phyloP scores from a whole-genome alignment of 2,888 invertebrate genomes.

The Dasysyrphus albostriatus region DNA sequence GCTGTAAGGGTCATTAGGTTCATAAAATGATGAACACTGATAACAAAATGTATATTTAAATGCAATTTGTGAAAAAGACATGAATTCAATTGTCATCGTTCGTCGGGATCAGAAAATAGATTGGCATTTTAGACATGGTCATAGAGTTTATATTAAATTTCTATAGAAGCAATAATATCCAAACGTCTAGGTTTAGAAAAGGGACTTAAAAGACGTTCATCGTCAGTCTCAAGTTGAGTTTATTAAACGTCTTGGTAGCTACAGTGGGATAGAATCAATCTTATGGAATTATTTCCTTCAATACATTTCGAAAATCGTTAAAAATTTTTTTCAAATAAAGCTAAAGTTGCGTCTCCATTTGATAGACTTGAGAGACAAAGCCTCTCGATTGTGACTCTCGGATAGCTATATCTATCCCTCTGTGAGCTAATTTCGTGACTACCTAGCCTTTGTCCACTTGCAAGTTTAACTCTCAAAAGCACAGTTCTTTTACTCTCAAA shows the following conservation, averaged over 20 bases:
- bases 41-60: constrained; percentile 48
- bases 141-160: constrained; percentile 36
- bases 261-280: neutral
- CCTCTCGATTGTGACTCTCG: too few species aligned
- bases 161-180: constrained; percentile 1
- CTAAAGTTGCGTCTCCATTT: too few species aligned
- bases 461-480: too few species aligned
- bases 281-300: too few species aligned
- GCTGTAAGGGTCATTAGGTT: constrained; percentile 69
- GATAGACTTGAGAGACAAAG: too few species aligned
- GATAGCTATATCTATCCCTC: too few species aligned
- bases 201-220: constrained; percentile 20
- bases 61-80: constrained; percentile 42
- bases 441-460: too few species aligned
- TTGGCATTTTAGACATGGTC: constrained; percentile 41
- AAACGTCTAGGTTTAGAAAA: neutral
- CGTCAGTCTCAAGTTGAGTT: constrained; percentile 37
- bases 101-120: constrained; percentile 6
- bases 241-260: neutral
- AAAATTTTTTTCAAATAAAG: too few species aligned
- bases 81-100: constrained; percentile 64
- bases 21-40: constrained; percentile 50
- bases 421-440: too few species aligned
- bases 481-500: too few species aligned
- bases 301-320: too few species aligned